Evolutionary conservation across 2,113 vertebrate species (phyloP).

Genomic region (Struthio camelus): DNA sequence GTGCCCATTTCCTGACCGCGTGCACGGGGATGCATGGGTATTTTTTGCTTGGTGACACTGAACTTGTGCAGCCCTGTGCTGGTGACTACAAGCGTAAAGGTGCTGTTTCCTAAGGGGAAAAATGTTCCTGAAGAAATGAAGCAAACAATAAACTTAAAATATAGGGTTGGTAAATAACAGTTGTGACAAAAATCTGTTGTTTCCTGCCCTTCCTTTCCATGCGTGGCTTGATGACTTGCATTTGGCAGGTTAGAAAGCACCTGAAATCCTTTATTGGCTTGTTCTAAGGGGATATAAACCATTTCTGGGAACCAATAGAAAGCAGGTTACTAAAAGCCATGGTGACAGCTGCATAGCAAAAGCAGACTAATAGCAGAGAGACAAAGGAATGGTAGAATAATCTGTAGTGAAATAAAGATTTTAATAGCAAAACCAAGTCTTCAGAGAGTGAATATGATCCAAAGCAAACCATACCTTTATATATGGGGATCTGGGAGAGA

Average conservation of each 20-base stretch:
- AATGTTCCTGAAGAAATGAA: not conserved
- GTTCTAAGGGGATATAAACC: constrained; percentile 55
- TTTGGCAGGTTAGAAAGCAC: constrained; percentile 62
- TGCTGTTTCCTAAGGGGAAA: not conserved
- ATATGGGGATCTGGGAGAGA: constrained; percentile 43
- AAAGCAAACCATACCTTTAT: constrained; percentile 22
- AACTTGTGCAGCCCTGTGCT: not conserved
- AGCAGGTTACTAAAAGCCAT: constrained; percentile 45
- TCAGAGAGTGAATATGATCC: constrained; percentile 55
- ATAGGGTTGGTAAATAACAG: constrained; percentile 18
- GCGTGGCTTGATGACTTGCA: constrained; percentile 36
- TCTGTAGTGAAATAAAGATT: constrained; percentile 64
- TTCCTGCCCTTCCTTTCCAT: constrained; percentile 39
- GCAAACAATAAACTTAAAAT: not conserved
- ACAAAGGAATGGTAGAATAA: constrained; percentile 73
- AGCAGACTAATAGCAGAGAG: constrained; percentile 39
- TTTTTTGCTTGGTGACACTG: not conserved
- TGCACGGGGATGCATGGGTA: not conserved
- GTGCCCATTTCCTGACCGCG: not conserved
- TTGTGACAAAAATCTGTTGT: constrained; percentile 5
- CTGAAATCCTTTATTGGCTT: constrained; percentile 62
- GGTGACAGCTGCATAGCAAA: constrained; percentile 67
- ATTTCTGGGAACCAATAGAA: constrained; percentile 53
- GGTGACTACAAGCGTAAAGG: not conserved
- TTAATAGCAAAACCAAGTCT: constrained; percentile 79